Evolutionary conservation across 2,888 invertebrate genomes (phyloP), one percentile per base, ranked within the genome.

Genomic region (Drosophila sordidula): DNA sequence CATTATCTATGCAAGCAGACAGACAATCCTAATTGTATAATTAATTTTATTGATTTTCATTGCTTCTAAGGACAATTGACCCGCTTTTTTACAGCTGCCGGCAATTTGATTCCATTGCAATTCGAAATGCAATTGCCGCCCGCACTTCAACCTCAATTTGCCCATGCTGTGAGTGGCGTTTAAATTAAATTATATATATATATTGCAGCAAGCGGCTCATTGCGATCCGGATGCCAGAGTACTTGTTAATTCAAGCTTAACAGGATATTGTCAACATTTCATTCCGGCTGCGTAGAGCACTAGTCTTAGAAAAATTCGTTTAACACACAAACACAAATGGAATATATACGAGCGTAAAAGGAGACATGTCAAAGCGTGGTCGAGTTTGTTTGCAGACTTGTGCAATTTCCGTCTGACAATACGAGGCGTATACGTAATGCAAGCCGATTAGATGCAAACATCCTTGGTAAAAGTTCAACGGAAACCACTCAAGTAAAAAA

Each of bases 261-360:
- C 86, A 82, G 83, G 86, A 87, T 85, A 79, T 87, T 82, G 86
- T 72, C 77, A 75, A 65, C 74, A 54, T 52, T 82, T 61, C 69
- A 72, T 72, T 65, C 70, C 83, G 68, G 46, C 49, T 58, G 50
- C 46, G 12, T 41, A 38, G 25, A 36, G 57, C 29, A 26, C 45
- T 51, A 38, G 47, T 66, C 66, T 66, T 51, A 54, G 51, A 71
- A 75, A 45, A 59, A 38, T 59, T 56, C 50, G 67, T 55, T 85
- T 72, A 70, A 42, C 79, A 69, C 55, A 26, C 52, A 64, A 61
- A 49, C 73, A 45, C 39, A 63, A 9, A 25, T 22, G 44, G 47
- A 58, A 42, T 50, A 59, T 11, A 52, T 34, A 57, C 34, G 42
- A 29, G 2, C 11, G 4, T 29, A 29, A 18, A 45, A 29, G 44